These are phyloP conservation scores for Trachelus iudaicus DNA, from an alignment of 2,888 invertebrate genomes.

Conservation along the genomic window DNA sequence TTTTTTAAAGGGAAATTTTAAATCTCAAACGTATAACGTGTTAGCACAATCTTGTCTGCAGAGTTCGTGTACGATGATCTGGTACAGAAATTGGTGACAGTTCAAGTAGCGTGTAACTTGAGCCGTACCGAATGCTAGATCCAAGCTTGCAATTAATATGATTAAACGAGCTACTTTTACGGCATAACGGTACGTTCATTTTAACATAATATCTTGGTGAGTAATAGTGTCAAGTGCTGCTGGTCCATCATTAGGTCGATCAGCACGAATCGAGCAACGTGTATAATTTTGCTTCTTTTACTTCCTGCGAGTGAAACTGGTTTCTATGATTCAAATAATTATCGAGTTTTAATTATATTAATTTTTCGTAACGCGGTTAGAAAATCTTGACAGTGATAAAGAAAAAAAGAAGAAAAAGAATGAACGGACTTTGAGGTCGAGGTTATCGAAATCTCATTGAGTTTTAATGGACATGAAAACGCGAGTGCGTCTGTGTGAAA, in stretches of 20 bases:
- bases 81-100: not conserved
- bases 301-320: not conserved
- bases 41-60: not conserved
- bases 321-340: not conserved
- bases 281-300: not conserved
- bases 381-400: not conserved
- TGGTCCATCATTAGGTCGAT: not conserved
- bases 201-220: conserved; percentile 1
- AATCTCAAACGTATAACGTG: not conserved
- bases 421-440: not conserved
- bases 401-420: not conserved
- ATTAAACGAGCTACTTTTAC: not conserved
- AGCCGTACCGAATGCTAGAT: not conserved
- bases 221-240: not conserved
- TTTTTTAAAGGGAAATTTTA: not conserved
- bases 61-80: not conserved
- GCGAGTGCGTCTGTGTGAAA: not conserved
- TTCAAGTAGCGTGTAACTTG: not conserved
- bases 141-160: not conserved
- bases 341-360: not conserved
- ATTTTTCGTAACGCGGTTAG: not conserved
- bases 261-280: not conserved
- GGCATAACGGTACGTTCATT: not conserved
- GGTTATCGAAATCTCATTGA: not conserved
- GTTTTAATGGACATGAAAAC: not conserved